phyloP scores from a whole-genome alignment of 2,113 vertebrate species.

The Xenopus tropicalis region DNA sequence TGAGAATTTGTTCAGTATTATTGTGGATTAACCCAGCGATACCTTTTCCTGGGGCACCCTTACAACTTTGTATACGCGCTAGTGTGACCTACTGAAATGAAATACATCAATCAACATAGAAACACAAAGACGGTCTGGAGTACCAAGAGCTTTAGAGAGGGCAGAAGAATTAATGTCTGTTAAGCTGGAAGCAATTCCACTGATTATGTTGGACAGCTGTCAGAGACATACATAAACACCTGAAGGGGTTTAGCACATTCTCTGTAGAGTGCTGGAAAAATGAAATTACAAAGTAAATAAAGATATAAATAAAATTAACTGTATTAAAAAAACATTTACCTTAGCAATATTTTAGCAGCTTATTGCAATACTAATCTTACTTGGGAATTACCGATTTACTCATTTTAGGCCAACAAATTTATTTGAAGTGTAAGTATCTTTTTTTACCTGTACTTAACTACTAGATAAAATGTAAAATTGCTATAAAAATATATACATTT shows the following conservation, averaged over 20 bases:
- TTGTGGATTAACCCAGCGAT: constrained; percentile 24
- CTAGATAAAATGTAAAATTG: too few species aligned
- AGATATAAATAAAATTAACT: too few species aligned
- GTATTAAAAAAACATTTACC: too few species aligned
- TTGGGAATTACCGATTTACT: too few species aligned
- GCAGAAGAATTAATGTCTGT: constrained; percentile 37
- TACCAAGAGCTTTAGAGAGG: constrained; percentile 24
- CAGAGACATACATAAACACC: constrained; percentile 34
- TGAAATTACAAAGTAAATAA: too few species aligned
- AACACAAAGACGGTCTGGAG: constrained; percentile 29
- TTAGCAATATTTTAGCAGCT: too few species aligned
- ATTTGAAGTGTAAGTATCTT: too few species aligned
- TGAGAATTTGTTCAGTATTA: constrained; percentile 23
- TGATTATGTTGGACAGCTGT: constrained; percentile 42
- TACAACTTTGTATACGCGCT: constrained; percentile 20
- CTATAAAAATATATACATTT: too few species aligned
- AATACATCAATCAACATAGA: constrained; percentile 40
- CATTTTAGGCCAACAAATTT: too few species aligned
- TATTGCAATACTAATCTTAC: too few species aligned
- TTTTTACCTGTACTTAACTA: too few species aligned
- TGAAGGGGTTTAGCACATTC: constrained; percentile 26
- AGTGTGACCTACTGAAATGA: constrained; percentile 39
- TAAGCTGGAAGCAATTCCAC: constrained; percentile 39
- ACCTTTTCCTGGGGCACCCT: constrained; percentile 40
- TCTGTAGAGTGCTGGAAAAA: constrained; percentile 7